Evolutionary conservation across 2,113 vertebrate genomes (phyloP), one percentile per base, ranked within the genome.

Genomic region (Charadrius vociferus): DNA sequence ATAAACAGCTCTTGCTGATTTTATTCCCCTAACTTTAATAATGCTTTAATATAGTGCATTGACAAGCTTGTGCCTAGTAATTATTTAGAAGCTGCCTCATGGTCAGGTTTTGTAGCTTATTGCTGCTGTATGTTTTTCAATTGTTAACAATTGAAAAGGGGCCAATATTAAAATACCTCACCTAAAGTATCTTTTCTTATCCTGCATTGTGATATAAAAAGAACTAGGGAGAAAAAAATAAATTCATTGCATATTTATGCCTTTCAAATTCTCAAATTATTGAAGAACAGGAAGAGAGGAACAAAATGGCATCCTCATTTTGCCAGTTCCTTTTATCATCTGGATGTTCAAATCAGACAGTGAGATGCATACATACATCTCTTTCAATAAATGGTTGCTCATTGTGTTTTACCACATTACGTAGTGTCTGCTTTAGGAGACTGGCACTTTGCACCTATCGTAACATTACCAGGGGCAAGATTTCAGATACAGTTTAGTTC

Each of bases 21-120:
- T 95, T 96, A 53, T 95, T 96, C 94, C 47, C 30, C 61, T 85
- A 82, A 92, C 50, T 97, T 91, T 72, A 95, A 94, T 71, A 93
- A 91, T 39, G 81, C 83, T 93, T 84, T 91, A 97, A 92, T 86
- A 81, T 29, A 81, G 30, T 12, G 10, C 56, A 47, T 49, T 67
- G 83, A 84, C 34, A 87, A 86, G 39, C 11, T 91, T 68, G 26
- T 61, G 39, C 27, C 45, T 88, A 59, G 61, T 61, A 96, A 97
- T 95, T 92, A 96, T 96, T 96, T 84, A 95, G 72, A 81, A 91
- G 53, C 72, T 90, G 90, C 67, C 59, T 91, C 52, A 22, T 53
- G 88, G 86, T 88, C 94, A 92, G 63, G 63, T 88, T 92, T 92
- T 81, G 72, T 71, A 86, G 18, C 18, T 92, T 62, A 62, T 32